phyloP scores from a whole-genome alignment of 1,140 invertebrate species.

The Neoseiulus cucumeris region DNA sequence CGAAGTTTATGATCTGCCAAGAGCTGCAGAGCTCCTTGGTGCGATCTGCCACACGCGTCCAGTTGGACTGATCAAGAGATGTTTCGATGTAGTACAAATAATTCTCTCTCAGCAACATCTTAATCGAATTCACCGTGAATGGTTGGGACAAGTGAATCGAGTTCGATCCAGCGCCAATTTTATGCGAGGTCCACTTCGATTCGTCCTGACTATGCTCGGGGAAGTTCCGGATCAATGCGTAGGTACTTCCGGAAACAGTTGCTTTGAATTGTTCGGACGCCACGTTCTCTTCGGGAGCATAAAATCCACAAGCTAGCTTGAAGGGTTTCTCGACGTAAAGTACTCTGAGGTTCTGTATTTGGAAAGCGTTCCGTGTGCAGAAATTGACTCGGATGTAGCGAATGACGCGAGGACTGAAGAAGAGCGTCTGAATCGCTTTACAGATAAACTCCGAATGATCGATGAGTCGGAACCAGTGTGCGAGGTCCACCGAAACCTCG shows the following conservation, averaged over 20 bases:
- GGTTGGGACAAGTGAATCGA: conserved; percentile 87
- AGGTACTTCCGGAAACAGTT: conserved; percentile 82
- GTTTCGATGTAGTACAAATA: conserved; percentile 82
- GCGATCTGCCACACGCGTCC: conserved; percentile 62
- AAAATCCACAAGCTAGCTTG: conserved; percentile 34
- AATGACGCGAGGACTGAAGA: conserved; percentile 70
- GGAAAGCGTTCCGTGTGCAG: conserved; percentile 87
- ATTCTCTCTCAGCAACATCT: conserved; percentile 70
- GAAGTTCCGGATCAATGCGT: conserved; percentile 51
- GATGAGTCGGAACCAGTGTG: conserved; percentile 76
- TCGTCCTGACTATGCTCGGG: conserved; percentile 61
- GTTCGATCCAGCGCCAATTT: conserved; percentile 82
- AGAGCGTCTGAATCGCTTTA: conserved; percentile 85
- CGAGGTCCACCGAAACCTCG: conserved; percentile 85
- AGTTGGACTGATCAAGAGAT: conserved; percentile 70
- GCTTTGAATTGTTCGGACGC: conserved; percentile 70
- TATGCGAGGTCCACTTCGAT: conserved; percentile 95
- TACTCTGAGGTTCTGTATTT: conserved; percentile 70
- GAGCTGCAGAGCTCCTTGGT: conserved; percentile 47
- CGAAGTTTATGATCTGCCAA: conserved; percentile 75
- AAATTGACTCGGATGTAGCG: conserved; percentile 67
- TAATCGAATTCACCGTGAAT: conserved; percentile 70
- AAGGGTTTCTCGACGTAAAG: conserved; percentile 56
- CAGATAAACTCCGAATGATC: conserved; percentile 80
- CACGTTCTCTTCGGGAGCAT: conserved; percentile 68